These are phyloP conservation scores for Dexiosoma caninum DNA, from an alignment of 2,888 invertebrate species.

Conservation along the genomic window DNA sequence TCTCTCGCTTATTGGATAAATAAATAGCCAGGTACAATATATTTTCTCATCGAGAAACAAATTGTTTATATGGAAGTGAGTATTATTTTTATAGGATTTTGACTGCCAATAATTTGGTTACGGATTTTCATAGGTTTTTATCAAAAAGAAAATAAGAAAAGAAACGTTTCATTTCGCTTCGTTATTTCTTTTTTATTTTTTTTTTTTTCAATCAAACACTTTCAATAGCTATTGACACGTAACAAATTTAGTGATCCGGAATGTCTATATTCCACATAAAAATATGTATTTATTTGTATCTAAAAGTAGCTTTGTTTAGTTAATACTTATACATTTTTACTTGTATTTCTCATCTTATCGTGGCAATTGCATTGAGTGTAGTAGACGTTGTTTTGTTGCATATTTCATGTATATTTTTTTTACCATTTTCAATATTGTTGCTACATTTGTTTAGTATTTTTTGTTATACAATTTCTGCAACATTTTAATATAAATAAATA, in stretches of 20 bases:
- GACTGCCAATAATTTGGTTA: conserved; percentile 45
- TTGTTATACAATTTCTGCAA: conserved; percentile 29
- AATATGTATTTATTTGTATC: conserved; percentile 20
- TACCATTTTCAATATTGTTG: conserved; percentile 35
- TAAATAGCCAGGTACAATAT: conserved; percentile 9
- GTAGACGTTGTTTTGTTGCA: conserved; percentile 33
- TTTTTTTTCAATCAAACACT: conserved; percentile 53
- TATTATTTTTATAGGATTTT: conserved; percentile 47
- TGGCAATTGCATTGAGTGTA: conserved; percentile 15
- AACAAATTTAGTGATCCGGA: conserved; percentile 62
- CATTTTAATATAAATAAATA: conserved; percentile 56
- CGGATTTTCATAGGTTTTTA: conserved; percentile 31
- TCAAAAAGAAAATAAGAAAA: neutral
- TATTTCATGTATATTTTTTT: conserved; percentile 45
- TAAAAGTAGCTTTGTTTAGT: conserved; percentile 56
- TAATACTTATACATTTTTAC: conserved; percentile 34
- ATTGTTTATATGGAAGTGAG: neutral
- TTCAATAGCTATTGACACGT: conserved; percentile 63
- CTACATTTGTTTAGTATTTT: conserved; percentile 39
- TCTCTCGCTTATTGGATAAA: conserved; percentile 7
- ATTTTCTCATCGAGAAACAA: neutral
- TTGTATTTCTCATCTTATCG: conserved; percentile 20
- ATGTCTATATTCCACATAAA: conserved; percentile 47
- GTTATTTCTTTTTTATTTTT: conserved; percentile 21
- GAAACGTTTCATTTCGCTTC: neutral